Conservation (phyloP, 1,140 invertebrate species). For the Saxidomus purpurata region DNA sequence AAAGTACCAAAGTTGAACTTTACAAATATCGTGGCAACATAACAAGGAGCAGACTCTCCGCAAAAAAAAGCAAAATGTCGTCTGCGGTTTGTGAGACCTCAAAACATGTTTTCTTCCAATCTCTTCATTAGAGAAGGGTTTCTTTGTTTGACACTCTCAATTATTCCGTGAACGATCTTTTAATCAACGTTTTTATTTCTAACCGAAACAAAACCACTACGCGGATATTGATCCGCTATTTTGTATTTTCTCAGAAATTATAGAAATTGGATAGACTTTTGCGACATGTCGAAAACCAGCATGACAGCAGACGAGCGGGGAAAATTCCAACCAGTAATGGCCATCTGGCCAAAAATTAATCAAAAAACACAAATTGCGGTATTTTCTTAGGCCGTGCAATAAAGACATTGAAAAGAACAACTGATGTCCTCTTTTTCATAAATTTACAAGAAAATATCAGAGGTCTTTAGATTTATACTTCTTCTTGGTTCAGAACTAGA, state of each 20-base stretch:
- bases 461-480: too few species aligned
- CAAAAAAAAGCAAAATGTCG: slow-evolving; percentile 22
- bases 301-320: slow-evolving; percentile 37
- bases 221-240: slow-evolving; percentile 36
- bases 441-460: too few species aligned
- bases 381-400: slow-evolving; percentile 1
- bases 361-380: slow-evolving; percentile 51
- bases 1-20: neutral
- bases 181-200: slow-evolving; percentile 53
- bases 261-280: slow-evolving; percentile 58
- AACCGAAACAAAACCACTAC: slow-evolving; percentile 38
- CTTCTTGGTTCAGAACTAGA: too few species aligned
- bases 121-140: slow-evolving; percentile 31
- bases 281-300: slow-evolving; percentile 59
- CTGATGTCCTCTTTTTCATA: too few species aligned
- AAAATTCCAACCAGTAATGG: slow-evolving; percentile 51
- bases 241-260: slow-evolving; percentile 50
- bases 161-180: slow-evolving; percentile 37
- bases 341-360: slow-evolving; percentile 59
- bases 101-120: slow-evolving; percentile 41
- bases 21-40: neutral
- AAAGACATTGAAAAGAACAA: neutral
- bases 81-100: slow-evolving; percentile 28
- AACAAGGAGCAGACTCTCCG: neutral
- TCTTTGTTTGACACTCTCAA: slow-evolving; percentile 47